Evolutionary conservation across 2,113 vertebrate species (phyloP).

Genomic region (Zapornia atra): DNA sequence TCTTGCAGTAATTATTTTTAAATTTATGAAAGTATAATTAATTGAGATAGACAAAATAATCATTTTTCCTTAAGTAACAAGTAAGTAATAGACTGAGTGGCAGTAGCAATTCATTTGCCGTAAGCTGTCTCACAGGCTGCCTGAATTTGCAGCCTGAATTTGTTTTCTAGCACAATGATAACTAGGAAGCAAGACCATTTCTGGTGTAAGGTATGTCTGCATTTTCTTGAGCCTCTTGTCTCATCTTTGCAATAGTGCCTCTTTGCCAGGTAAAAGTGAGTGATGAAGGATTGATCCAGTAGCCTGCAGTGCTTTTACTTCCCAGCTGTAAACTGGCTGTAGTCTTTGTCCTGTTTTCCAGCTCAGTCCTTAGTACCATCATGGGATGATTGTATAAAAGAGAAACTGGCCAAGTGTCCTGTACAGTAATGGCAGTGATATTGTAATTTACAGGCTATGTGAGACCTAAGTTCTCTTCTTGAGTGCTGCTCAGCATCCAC

Average conservation of each 20-base stretch:
- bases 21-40: not conserved
- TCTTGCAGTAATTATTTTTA: not conserved
- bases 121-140: not conserved
- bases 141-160: no score
- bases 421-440: not conserved
- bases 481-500: not conserved
- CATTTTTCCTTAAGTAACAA: not conserved
- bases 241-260: not conserved
- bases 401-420: not conserved
- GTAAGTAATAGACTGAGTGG: not conserved
- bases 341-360: not conserved
- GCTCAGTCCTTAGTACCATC: not conserved
- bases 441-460: not conserved
- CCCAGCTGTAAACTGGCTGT: not conserved
- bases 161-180: not conserved
- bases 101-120: not conserved
- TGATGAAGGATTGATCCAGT: not conserved
- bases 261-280: not conserved
- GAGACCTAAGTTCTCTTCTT: not conserved
- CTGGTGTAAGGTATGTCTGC: not conserved
- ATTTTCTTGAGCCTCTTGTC: not conserved
- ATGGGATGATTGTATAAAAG: not conserved
- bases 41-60: not conserved
- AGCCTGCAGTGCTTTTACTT: not conserved
- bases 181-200: not conserved